These are phyloP conservation scores for Drosophila ohnishii DNA, from an alignment of 1,140 invertebrate species.

Conservation along the genomic window DNA sequence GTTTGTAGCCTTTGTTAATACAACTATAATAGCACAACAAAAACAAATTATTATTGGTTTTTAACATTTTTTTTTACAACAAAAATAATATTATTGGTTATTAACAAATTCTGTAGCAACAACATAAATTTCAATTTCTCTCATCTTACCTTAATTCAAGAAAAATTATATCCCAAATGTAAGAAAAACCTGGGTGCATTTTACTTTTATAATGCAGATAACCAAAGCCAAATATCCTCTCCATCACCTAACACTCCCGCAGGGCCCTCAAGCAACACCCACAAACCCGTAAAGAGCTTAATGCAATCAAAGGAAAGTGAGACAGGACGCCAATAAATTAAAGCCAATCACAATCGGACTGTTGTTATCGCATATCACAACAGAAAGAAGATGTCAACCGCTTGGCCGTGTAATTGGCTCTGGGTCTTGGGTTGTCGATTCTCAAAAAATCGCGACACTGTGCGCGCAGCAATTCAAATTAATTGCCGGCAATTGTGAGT, in stretches of 20 bases:
- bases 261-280: neutral
- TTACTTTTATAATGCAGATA: too few relatives aligned
- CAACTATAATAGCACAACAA: too few relatives aligned
- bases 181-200: too few relatives aligned
- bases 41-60: too few relatives aligned
- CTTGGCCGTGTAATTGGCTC: slow-evolving; percentile 67
- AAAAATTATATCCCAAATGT: too few relatives aligned
- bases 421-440: slow-evolving; percentile 53
- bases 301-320: slow-evolving; percentile 74
- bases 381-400: slow-evolving; percentile 63
- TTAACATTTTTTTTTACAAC: too few relatives aligned
- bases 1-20: too few relatives aligned
- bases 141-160: too few relatives aligned
- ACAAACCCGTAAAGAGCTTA: slow-evolving; percentile 46
- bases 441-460: slow-evolving; percentile 65
- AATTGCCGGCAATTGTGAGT: slow-evolving; percentile 75
- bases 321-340: slow-evolving; percentile 77
- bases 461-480: slow-evolving; percentile 76
- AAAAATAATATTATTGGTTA: too few relatives aligned
- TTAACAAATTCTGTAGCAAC: too few relatives aligned
- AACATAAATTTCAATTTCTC: too few relatives aligned
- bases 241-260: neutral
- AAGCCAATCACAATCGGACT: slow-evolving; percentile 56
- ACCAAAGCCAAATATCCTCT: neutral
- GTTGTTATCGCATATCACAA: slow-evolving; percentile 33